Evolutionary conservation across 2,113 vertebrate species (phyloP).

Genomic region (Ailuropoda melanoleuca): DNA sequence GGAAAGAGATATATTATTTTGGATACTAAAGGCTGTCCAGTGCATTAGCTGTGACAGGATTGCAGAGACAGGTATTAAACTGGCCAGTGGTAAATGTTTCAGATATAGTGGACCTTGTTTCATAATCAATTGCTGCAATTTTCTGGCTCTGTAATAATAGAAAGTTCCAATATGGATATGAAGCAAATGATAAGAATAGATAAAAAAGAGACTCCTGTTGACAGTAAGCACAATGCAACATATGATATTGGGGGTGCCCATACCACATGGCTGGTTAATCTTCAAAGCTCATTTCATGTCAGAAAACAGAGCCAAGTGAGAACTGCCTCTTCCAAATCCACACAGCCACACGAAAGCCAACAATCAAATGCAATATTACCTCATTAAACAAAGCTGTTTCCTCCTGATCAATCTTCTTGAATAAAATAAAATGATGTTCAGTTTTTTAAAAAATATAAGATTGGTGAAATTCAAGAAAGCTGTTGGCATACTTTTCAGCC

Average conservation of each 20-base stretch:
- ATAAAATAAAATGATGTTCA: conserved; percentile 54
- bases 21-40: neutral
- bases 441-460: neutral
- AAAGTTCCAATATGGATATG: neutral
- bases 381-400: conserved; percentile 55
- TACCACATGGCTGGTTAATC: conserved; percentile 46
- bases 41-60: neutral
- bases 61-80: neutral
- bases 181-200: conserved; percentile 15
- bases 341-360: conserved; percentile 4
- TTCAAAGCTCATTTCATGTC: conserved; percentile 50
- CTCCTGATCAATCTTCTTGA: neutral
- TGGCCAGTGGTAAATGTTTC: neutral
- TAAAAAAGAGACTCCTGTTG: neutral
- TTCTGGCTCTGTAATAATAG: neutral
- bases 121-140: neutral
- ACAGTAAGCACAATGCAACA: conserved; percentile 44
- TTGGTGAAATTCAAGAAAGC: conserved; percentile 19
- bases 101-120: neutral
- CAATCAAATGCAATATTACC: neutral
- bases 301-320: conserved; percentile 50
- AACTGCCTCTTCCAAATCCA: conserved; percentile 41
- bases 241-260: neutral
- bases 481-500: neutral
- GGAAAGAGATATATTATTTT: neutral